These are phyloP conservation scores for Lagodon rhomboides DNA, from an alignment of 2,797 vertebrate genomes.

Conservation along the genomic window DNA sequence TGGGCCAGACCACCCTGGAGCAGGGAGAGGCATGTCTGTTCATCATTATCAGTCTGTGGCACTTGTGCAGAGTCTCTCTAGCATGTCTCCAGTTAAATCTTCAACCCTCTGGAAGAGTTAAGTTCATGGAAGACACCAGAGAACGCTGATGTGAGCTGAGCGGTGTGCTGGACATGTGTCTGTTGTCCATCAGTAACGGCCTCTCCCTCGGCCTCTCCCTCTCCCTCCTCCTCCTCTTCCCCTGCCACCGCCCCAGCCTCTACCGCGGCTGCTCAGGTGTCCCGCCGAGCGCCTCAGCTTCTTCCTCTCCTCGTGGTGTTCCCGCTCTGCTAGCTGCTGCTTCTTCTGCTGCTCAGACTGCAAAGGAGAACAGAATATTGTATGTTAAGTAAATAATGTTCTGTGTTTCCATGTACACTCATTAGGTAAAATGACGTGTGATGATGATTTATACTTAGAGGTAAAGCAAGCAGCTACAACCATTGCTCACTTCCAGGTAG, in stretches of 20 bases:
- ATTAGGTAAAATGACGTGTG: neutral
- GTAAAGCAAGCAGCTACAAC: neutral
- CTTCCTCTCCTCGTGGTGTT: conserved; percentile 92
- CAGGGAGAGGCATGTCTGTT: neutral
- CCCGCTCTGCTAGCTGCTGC: conserved; percentile 92
- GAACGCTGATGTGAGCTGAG: conserved; percentile 5
- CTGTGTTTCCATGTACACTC: neutral
- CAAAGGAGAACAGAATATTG: conserved; percentile 20
- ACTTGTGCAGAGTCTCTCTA: conserved; percentile 12
- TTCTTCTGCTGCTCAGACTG: conserved; percentile 91
- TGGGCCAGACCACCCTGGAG: conserved; percentile 60
- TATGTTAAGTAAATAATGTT: neutral
- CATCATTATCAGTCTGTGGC: conserved; percentile 19
- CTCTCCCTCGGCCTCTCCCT: conserved; percentile 63
- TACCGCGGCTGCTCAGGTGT: conserved; percentile 87
- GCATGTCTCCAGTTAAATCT: neutral
- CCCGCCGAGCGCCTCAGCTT: conserved; percentile 90
- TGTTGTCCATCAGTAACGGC: conserved; percentile 60
- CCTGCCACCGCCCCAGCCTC: conserved; percentile 64
- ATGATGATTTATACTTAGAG: neutral
- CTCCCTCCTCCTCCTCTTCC: conserved; percentile 67
- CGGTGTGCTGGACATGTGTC: neutral
- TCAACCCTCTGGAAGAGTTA: neutral
- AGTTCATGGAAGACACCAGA: conserved; percentile 3
- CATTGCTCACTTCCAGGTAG: neutral